Base-by-base conservation (phyloP, 2,888 invertebrate species). In the Gymnoscelis rufifasciata region DNA sequence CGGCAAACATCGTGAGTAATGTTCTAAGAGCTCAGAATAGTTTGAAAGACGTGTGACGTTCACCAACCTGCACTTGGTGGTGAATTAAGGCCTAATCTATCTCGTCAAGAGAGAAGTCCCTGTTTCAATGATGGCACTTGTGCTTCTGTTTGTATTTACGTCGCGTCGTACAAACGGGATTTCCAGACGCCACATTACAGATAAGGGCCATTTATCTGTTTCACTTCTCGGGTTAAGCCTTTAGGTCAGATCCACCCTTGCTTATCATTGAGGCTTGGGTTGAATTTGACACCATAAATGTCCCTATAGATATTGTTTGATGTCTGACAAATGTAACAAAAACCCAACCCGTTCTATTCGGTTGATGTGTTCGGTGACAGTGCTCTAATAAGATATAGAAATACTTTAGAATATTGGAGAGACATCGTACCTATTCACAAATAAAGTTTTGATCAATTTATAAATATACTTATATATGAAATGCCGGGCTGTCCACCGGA, bases 161-260 rank as follows among this genome's bases (percentile, higher is more conserved):
- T n/a, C 31, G 10, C 19, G 35, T 10, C 33, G 30, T 11, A 26
- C 1, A 8, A 8, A 24, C 27, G 37, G 42, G 39, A 43, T 51
- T 48, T 42, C 38, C 37, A 40, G 30, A 43, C 38, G 44, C 50
- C 24, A 38, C 38, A 43, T 51, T 46, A 54, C 39, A 47, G 50
- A 47, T 47, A 52, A 49, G 45, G 42, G 41, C 28, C 41, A 52
- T 57, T 55, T 51, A 46, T 57, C 52, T 43, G 41, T 57, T 49
- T 26, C 37, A 8, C 43, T 47, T 44, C 47, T 46, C 36, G 44
- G 48, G 49, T 41, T 44, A 23, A 23, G 35, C 19, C 33, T 7
- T 23, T 11, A 12, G 41, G 54, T 51, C 54, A 43, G 35, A 29
- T 7, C 19, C 29, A 45, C 27, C 28, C 40, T 42, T 28, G 14